phyloP scores from a whole-genome alignment of 2,888 invertebrate species.

The Drosophila incognita region DNA sequence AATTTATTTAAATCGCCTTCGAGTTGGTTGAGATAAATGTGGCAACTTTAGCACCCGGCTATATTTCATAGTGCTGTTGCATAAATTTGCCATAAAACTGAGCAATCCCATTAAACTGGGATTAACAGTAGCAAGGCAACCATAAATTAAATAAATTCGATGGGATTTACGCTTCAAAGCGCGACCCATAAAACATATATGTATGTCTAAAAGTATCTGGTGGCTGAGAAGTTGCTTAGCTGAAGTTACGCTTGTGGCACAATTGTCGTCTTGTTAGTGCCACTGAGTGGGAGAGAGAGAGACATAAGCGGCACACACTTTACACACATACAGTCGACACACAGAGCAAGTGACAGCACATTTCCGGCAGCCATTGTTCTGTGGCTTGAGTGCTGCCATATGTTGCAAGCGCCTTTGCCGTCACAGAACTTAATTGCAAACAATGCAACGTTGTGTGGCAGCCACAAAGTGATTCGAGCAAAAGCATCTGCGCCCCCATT shows the following conservation, averaged over 20 bases:
- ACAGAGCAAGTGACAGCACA: conserved; percentile 48
- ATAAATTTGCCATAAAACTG: conserved; percentile 73
- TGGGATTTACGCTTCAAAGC: conserved; percentile 60
- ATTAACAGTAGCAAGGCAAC: conserved; percentile 66
- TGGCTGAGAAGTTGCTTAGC: conserved; percentile 7
- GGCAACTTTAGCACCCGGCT: conserved; percentile 35
- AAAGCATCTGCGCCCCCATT: conserved; percentile 15
- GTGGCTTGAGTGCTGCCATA: conserved; percentile 69
- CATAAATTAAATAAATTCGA: conserved; percentile 70
- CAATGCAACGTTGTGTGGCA: conserved; percentile 51
- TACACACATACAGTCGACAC: conserved; percentile 10
- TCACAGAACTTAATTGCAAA: conserved; percentile 72
- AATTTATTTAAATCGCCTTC: conserved; percentile 68
- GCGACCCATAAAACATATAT: conserved; percentile 15
- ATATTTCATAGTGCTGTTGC: conserved; percentile 59
- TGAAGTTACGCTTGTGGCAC: conserved; percentile 27
- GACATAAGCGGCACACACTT: background rate
- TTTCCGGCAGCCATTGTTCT: conserved; percentile 69
- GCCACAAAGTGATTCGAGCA: conserved; percentile 47
- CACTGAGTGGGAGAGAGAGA: background rate
- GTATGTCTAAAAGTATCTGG: conserved; percentile 10
- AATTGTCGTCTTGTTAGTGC: conserved; percentile 15
- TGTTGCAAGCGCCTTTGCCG: conserved; percentile 57
- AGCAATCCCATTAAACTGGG: conserved; percentile 57
- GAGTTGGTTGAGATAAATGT: conserved; percentile 51